phyloP scores from a whole-genome alignment of 2,797 vertebrate genomes.

The Microhierax caerulescens region DNA sequence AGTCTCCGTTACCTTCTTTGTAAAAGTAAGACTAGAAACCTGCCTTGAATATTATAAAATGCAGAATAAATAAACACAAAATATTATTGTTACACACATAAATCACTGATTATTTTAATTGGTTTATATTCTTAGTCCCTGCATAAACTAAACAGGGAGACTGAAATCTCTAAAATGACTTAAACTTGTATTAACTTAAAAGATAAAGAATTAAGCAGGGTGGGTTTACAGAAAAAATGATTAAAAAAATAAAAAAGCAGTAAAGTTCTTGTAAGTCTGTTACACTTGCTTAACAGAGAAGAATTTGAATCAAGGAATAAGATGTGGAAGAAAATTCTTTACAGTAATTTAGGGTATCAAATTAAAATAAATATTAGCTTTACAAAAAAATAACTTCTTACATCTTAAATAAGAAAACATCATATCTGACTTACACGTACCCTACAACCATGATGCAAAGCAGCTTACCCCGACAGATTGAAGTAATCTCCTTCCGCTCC shows the following conservation, averaged over 20 bases:
- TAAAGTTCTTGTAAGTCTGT: neutral
- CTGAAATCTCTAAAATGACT: neutral
- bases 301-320: neutral
- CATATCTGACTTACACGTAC: rapidly evolving
- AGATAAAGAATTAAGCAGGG: neutral
- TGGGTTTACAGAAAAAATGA: neutral
- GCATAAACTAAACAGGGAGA: neutral
- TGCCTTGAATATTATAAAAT: neutral
- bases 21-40: neutral
- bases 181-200: neutral
- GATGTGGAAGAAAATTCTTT: neutral
- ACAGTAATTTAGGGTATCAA: neutral
- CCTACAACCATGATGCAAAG: neutral
- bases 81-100: neutral
- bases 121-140: neutral
- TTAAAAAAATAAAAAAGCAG: neutral
- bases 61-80: neutral
- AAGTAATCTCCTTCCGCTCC: neutral
- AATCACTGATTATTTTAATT: neutral
- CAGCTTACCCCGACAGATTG: neutral
- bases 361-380: neutral
- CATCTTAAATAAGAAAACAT: neutral
- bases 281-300: neutral
- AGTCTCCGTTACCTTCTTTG: neutral
- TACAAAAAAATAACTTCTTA: neutral